Evolutionary conservation across 2,113 vertebrate genomes (phyloP).

Genomic region (Hippocampus abdominalis): DNA sequence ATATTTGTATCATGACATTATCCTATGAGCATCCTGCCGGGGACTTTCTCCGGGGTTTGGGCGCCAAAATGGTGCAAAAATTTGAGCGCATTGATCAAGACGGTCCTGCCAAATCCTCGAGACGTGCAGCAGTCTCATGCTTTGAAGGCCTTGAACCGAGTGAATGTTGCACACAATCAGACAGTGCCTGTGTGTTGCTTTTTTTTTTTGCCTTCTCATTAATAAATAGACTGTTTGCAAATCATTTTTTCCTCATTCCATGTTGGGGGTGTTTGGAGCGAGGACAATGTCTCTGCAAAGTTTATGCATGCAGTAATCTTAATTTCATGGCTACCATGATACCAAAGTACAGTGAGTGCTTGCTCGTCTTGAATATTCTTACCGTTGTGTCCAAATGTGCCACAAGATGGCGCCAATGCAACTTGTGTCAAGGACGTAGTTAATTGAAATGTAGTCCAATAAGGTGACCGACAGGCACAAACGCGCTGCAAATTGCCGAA

Average conservation of each 20-base stretch:
- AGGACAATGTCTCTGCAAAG: background rate
- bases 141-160: background rate
- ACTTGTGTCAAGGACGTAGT: too few relatives aligned
- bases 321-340: background rate
- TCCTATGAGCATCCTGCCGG: background rate
- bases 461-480: too few relatives aligned
- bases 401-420: too few relatives aligned
- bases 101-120: background rate
- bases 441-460: too few relatives aligned
- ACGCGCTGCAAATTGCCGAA: too few relatives aligned
- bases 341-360: background rate
- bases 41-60: background rate
- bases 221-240: constrained; percentile 7
- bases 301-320: background rate
- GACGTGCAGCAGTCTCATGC: background rate
- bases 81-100: background rate
- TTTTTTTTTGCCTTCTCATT: constrained; percentile 2
- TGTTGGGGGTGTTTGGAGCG: background rate
- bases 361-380: background rate
- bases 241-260: background rate
- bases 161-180: constrained; percentile 21
- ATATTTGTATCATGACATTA: background rate
- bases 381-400: too few relatives aligned
- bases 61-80: background rate
- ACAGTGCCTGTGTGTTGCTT: constrained; percentile 3